Evolutionary conservation across 2,113 vertebrate species (phyloP).

Genomic region (Colossoma macropomum): DNA sequence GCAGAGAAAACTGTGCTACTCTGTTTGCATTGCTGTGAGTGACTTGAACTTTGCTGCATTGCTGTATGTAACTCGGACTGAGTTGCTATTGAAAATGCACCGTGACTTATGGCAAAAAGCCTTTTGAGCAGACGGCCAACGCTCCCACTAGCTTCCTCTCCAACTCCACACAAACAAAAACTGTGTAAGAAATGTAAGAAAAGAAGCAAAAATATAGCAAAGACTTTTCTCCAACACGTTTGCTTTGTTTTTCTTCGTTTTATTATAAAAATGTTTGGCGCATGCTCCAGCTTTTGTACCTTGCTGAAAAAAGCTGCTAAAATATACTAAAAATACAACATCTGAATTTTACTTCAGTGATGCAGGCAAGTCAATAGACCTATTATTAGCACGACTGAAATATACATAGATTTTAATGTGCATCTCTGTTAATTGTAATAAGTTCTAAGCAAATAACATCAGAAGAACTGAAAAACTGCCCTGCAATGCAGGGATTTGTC

Average conservation of each 20-base stretch:
- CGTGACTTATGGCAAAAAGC: not conserved
- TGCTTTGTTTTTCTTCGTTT: not conserved
- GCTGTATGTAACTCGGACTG: not conserved
- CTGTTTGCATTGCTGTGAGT: not conserved
- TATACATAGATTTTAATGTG: too few relatives aligned
- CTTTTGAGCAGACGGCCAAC: not conserved
- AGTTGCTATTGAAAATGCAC: too few relatives aligned
- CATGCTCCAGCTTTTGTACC: too few relatives aligned
- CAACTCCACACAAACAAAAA: not conserved
- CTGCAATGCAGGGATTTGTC: too few relatives aligned
- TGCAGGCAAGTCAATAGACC: too few relatives aligned
- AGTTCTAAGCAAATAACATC: too few relatives aligned
- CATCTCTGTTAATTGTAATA: too few relatives aligned
- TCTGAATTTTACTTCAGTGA: too few relatives aligned
- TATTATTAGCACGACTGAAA: too few relatives aligned
- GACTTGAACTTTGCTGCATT: not conserved
- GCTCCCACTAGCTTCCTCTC: slow-evolving; percentile 21
- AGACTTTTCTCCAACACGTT: slow-evolving; percentile 23
- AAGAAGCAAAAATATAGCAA: slow-evolving; percentile 18
- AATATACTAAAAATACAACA: too few relatives aligned
- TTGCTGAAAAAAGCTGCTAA: too few relatives aligned
- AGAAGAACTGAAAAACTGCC: too few relatives aligned
- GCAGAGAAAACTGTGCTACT: slow-evolving; percentile 15
- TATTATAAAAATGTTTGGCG: not conserved
- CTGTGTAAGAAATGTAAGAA: not conserved